Evolutionary conservation across 2,888 invertebrate species (phyloP).

Genomic region (Eurytoma adleriae): DNA sequence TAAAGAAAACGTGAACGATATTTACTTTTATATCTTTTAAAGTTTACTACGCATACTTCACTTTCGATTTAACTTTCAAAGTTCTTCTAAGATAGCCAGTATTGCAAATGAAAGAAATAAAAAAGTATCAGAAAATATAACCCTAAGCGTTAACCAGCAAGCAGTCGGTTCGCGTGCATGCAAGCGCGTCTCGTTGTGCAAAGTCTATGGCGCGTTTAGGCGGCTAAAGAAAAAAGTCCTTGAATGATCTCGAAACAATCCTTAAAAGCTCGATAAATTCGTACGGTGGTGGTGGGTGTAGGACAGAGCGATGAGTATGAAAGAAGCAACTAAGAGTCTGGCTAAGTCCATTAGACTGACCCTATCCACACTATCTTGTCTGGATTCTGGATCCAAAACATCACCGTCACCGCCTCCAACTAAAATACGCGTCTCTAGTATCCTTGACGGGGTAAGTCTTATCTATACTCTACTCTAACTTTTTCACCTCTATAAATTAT

Average conservation of each 20-base stretch:
- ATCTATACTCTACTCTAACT: background rate
- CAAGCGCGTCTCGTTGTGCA: conserved; percentile 15
- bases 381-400: conserved; percentile 66
- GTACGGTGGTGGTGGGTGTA: conserved; percentile 68
- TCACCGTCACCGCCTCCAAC: conserved; percentile 72
- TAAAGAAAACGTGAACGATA: too few species aligned
- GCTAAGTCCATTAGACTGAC: conserved; percentile 68
- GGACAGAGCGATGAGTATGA: conserved; percentile 65
- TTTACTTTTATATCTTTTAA: too few species aligned
- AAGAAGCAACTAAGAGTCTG: conserved; percentile 67
- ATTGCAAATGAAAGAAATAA: too few species aligned
- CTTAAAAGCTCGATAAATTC: conserved; percentile 60
- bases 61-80: background rate
- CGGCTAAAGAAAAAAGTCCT: conserved; percentile 55
- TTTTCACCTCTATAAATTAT: background rate
- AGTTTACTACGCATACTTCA: too few species aligned
- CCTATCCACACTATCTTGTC: conserved; percentile 69
- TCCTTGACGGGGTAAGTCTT: conserved; percentile 62
- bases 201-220: conserved; percentile 22
- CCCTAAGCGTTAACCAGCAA: background rate
- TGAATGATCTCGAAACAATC: conserved; percentile 57
- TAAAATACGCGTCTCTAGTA: conserved; percentile 65
- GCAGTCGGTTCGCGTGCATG: conserved; percentile 41
- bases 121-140: too few species aligned
- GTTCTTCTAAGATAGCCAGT: too few species aligned